These are phyloP conservation scores for Pseudoips prasinana DNA, from an alignment of 2,888 invertebrate species.

Conservation along the genomic window DNA sequence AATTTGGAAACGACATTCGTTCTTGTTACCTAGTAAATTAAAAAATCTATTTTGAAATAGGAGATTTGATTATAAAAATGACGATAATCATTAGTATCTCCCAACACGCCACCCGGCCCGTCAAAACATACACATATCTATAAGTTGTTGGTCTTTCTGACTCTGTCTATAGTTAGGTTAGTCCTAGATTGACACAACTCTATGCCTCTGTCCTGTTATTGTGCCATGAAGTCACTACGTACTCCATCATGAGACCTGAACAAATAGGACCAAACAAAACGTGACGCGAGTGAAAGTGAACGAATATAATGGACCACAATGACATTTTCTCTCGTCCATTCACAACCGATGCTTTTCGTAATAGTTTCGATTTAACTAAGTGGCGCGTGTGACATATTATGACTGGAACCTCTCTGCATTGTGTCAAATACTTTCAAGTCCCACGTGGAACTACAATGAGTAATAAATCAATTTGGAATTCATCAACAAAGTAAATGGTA, in stretches of 20 bases:
- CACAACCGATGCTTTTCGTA: conserved; percentile 11
- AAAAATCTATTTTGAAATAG: no score
- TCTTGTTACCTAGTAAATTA: no score
- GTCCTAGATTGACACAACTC: no score
- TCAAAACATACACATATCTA: no score
- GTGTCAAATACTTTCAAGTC: conserved; percentile 24
- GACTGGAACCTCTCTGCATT: conserved; percentile 16
- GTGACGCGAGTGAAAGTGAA: conserved; percentile 22
- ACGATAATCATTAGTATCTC: no score
- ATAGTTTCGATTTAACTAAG: conserved; percentile 21
- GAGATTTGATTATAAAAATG: no score
- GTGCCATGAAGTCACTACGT: background rate
- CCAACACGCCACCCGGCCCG: no score
- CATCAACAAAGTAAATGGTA: background rate
- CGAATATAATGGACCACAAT: conserved; percentile 15
- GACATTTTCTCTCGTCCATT: conserved; percentile 21
- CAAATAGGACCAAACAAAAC: conserved; percentile 6
- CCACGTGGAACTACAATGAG: conserved; percentile 25
- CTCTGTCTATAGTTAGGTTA: no score
- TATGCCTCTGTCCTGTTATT: no score
- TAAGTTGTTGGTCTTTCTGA: no score
- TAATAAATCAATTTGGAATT: conserved; percentile 24
- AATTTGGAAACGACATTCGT: no score
- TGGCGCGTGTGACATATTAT: conserved; percentile 33
- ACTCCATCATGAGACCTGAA: background rate